Evolutionary conservation across 1,140 invertebrate genomes (phyloP).

Genomic region (Drosophila saltans): DNA sequence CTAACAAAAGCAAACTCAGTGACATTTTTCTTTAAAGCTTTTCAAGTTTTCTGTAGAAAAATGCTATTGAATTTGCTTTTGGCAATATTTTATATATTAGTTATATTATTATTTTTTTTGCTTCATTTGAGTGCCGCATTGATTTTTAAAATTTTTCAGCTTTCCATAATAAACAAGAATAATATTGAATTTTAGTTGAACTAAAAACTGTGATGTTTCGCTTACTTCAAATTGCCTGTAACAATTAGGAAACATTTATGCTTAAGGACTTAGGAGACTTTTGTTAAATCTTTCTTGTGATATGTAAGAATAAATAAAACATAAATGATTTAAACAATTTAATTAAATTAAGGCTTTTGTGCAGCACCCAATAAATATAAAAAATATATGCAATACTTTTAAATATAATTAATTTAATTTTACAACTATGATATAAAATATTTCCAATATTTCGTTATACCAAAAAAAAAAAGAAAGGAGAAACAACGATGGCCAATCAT

Average conservation of each 20-base stretch:
- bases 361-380: background rate
- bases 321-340: conserved; percentile 10
- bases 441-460: conserved; percentile 31
- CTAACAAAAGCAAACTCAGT: conserved; percentile 66
- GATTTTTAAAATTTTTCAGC: conserved; percentile 59
- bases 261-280: conserved; percentile 38
- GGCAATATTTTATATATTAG: conserved; percentile 15
- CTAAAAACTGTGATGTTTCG: conserved; percentile 75
- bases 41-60: conserved; percentile 21
- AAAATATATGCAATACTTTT: conserved; percentile 1
- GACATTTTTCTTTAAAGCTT: conserved; percentile 45
- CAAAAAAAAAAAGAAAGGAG: background rate
- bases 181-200: conserved; percentile 63
- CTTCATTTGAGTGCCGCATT: conserved; percentile 40
- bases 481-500: background rate
- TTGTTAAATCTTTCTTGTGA: conserved; percentile 36
- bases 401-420: background rate
- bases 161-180: conserved; percentile 39
- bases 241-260: background rate
- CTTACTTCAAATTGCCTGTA: conserved; percentile 15
- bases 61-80: conserved; percentile 76
- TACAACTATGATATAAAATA: conserved; percentile 12
- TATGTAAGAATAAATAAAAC: conserved; percentile 36
- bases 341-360: background rate
- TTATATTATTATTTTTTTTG: conserved; percentile 6